Base-by-base conservation (phyloP, 1,140 invertebrate genomes). In the Doryteuthis pealeii region DNA sequence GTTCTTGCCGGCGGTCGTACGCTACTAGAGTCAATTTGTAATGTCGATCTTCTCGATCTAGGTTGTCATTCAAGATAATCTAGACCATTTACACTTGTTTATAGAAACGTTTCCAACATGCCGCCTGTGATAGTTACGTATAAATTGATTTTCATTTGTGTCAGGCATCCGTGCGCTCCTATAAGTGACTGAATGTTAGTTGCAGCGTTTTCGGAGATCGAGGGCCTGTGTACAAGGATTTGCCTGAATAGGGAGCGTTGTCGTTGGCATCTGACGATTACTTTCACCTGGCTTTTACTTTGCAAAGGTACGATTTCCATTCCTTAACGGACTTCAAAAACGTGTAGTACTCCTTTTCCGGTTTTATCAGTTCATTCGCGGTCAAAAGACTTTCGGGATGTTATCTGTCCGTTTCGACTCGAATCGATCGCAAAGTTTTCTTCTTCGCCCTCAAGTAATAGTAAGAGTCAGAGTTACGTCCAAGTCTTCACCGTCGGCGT, bases 181-280 rank as follows among this genome's bases (percentile, higher is more conserved):
- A 85, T 93, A 93, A 14, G 93, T 88, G 6, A 97, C 91, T 79
- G 75, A 94, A 18, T 93, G 8, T 93, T 93, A 22, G 74, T 71
- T 15, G 73, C 71, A 2, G 79, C 77, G 77, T 97, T 93, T 89
- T 98, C 96, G 1, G 93, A 94, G 28, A 98, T 91, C 80, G 94
- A 92, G 0, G 95, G 92, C 81, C 91, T 91, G n/a, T n/a, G 85
- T 97, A 97, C 0, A 95, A 93, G 14, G 91, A 89, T 58, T 94
- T 88, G 28, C 92, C n/a, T 90, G 87, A 98, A 98, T 76, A 93
- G 90, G 0, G 96, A 0, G 92, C 89, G 87, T 97, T 96, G 87
- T 99, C 96, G 87, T 99, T 99, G 1, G 95, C 93, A 87, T 99
- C 96, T 93, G 58, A 98, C 91, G 45, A 83, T 80, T 8, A 92